phyloP scores from a whole-genome alignment of 1,140 invertebrate genomes.

The Homalodisca vitripennis region DNA sequence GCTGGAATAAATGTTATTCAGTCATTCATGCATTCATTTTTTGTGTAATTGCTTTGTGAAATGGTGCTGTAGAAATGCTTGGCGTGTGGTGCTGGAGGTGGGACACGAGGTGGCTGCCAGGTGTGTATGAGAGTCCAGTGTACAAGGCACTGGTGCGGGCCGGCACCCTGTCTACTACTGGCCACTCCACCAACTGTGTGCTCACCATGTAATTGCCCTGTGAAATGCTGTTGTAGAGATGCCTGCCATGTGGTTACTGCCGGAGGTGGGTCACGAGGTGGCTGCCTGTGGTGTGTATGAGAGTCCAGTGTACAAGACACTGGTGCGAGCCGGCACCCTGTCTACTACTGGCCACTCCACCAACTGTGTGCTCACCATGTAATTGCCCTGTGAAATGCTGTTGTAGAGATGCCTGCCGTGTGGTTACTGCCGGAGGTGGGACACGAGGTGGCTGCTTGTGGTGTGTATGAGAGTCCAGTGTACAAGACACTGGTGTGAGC shows the following conservation, averaged over 20 bases:
- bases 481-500: conserved; percentile 71
- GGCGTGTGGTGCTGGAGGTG: conserved; percentile 60
- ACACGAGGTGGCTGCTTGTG: conserved; percentile 47
- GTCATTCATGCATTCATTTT: no score
- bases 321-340: conserved; percentile 61
- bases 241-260: conserved; percentile 60
- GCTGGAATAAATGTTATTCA: no score
- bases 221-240: conserved; percentile 58
- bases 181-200: conserved; percentile 82
- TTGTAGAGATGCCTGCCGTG: conserved; percentile 60
- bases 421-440: conserved; percentile 59
- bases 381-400: conserved; percentile 60
- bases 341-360: conserved; percentile 82
- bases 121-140: conserved; percentile 66
- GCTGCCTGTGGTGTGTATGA: conserved; percentile 54
- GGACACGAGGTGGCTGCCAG: conserved; percentile 49
- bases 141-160: conserved; percentile 71
- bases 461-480: conserved; percentile 66
- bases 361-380: conserved; percentile 73
- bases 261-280: conserved; percentile 54
- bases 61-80: conserved; percentile 60
- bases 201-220: conserved; percentile 66
- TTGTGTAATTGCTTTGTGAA: no score
- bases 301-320: conserved; percentile 77
- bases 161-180: conserved; percentile 70